These are phyloP conservation scores for Forficula auricularia DNA, from an alignment of 1,140 invertebrate genomes.

Conservation along the genomic window DNA sequence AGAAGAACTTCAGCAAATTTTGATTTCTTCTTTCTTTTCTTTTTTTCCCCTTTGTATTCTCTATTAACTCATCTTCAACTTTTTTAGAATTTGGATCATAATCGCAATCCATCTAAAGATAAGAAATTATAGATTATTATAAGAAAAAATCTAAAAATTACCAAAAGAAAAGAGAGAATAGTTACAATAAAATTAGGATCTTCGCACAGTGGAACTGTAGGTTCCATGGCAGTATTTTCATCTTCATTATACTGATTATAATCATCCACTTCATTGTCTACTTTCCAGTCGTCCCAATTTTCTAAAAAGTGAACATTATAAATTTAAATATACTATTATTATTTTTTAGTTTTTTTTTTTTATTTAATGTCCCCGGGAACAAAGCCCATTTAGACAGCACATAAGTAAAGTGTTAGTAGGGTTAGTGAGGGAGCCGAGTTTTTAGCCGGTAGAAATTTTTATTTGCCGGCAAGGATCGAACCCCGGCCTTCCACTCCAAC, in stretches of 20 bases:
- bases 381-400: no score
- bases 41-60: slow-evolving; percentile 29
- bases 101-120: slow-evolving; percentile 69
- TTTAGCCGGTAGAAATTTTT: no score
- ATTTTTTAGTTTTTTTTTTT: no score
- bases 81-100: slow-evolving; percentile 42
- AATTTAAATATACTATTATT: slow-evolving; percentile 2
- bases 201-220: slow-evolving; percentile 41
- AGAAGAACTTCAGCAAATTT: slow-evolving; percentile 52
- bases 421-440: no score
- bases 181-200: slow-evolving; percentile 64
- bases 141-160: slow-evolving; percentile 8
- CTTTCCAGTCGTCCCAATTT: slow-evolving; percentile 54
- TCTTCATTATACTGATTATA: no score
- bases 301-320: slow-evolving; percentile 28
- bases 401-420: no score
- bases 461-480: no score
- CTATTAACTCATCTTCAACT: slow-evolving; percentile 36
- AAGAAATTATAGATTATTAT: slow-evolving; percentile 6
- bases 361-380: no score
- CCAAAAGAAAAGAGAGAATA: slow-evolving; percentile 10
- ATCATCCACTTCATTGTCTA: slow-evolving; percentile 25
- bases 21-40: slow-evolving; percentile 37
- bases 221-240: slow-evolving; percentile 18
- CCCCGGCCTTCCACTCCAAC: no score